A percentile compares a stretch with the other conserved stretches of the same genome.
Evolutionary conservation across 2,888 invertebrate genomes (phyloP).

Genomic region (Bugulina stolonifera): DNA sequence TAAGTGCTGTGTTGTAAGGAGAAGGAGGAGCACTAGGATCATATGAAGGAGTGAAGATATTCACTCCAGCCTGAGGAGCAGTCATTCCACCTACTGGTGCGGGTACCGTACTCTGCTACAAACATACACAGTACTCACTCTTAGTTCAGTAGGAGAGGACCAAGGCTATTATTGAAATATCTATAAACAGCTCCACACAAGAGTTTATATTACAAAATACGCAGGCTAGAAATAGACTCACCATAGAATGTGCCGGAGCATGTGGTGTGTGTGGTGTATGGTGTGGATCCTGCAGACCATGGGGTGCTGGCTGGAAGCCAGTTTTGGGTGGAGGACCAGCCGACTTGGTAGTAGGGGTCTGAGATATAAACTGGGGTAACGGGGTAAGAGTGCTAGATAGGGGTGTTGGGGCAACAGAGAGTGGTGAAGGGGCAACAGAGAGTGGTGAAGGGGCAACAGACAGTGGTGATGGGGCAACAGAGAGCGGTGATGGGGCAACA

Average conservation of each 20-base stretch:
- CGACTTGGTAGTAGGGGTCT: neutral
- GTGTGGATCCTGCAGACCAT: neutral
- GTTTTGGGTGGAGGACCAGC: constrained; percentile 17
- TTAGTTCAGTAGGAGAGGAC: neutral
- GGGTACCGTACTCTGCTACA: neutral
- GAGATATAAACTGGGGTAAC: neutral
- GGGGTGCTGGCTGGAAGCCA: constrained; percentile 14
- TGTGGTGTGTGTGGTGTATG: neutral
- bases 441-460: neutral
- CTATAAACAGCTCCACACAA: no score
- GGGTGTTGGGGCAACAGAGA: neutral
- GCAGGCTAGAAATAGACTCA: no score
- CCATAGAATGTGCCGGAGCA: neutral
- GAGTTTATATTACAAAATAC: no score
- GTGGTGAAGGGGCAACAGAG: neutral
- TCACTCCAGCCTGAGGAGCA: constrained; percentile 5
- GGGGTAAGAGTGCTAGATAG: neutral
- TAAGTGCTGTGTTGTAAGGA: neutral
- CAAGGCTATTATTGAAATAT: no score
- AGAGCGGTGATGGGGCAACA: neutral
- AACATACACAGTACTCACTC: neutral
- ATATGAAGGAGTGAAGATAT: constrained; percentile 11
- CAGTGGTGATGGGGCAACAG: neutral
- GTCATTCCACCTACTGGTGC: neutral
- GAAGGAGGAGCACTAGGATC: constrained; percentile 10